Base-by-base conservation (phyloP, 2,888 invertebrate genomes). In the Pandemis cinnamomeana region DNA sequence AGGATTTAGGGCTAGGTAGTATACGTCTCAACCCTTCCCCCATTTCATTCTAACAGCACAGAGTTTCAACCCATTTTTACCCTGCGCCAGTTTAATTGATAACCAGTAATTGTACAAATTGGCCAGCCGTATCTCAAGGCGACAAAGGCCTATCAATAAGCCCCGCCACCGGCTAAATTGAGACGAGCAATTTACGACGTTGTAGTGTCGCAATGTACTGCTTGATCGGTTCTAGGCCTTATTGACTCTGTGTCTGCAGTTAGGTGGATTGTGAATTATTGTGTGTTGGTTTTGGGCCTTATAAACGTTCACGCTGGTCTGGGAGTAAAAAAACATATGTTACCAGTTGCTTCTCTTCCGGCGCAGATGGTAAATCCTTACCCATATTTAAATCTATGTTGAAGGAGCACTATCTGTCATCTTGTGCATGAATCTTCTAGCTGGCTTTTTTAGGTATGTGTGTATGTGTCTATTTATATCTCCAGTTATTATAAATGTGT, bases 151-250 rank as follows among this genome's bases (percentile, higher is more conserved):
- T 67, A 67, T 67, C 67, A 67, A 67, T 67, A 67, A 67, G 67
- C 41, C 36, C 63, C 20, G 41, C 41, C 27, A 11, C 58, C 15
- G 67, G 72, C 62, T 61, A 67, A 68, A 72, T 72, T 72, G 72
- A 72, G 72, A 68, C 68, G 53, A 72, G 44, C 72, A 63, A 72
- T 68, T 72, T 63, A 72, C 72, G 68, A 72, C 36, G 15, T 46
- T 46, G 71, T 71, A 41, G 48, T 63, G 67, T 66, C 27, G 67
- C 67, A 51, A 55, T 64, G 67, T 71, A 63, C 46, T 61, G 44
- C 62, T 55, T 55, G 67, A 71, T 71, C 67, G 51, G 60, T 61
- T 71, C 51, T 71, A 51, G 42, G 8, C 63, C 53, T 63, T 72
- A 55, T 68, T 7, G 63, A 67, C 67, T 67, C 13, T 0, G 51